Percentiles rank a stretch among this genome's conserved stretches.
These are phyloP conservation scores for Salvelinus fontinalis DNA, from an alignment of 2,113 vertebrate species.

Conservation along the genomic window DNA sequence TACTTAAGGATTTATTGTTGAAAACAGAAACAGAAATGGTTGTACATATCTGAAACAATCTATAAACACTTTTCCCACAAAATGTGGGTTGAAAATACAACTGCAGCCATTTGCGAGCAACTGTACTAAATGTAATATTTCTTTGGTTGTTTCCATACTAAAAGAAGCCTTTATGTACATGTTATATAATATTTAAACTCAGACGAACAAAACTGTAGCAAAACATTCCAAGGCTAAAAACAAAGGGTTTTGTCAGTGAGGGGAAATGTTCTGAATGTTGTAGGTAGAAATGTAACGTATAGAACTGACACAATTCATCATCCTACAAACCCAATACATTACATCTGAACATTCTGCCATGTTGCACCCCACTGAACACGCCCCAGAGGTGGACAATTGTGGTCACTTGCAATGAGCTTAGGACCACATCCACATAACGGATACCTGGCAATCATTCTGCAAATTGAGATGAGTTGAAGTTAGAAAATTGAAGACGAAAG, in stretches of 20 bases:
- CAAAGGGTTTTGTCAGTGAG: too few species aligned
- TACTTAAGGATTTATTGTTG: slow-evolving; percentile 53
- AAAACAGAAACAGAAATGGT: slow-evolving; percentile 42
- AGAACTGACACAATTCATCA: too few species aligned
- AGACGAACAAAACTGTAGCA: slow-evolving; percentile 8
- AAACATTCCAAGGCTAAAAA: too few species aligned
- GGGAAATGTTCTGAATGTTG: too few species aligned
- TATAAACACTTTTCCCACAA: not conserved
- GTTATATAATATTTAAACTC: slow-evolving; percentile 23
- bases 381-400: not conserved
- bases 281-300: too few species aligned
- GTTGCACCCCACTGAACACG: too few species aligned
- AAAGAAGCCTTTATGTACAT: slow-evolving; percentile 39
- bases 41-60: slow-evolving; percentile 29
- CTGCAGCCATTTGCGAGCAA: slow-evolving; percentile 11
- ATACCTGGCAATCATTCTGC: not conserved
- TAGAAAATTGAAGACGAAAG: not conserved
- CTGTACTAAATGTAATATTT: slow-evolving; percentile 16
- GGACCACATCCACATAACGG: slow-evolving; percentile 26
- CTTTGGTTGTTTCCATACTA: not conserved
- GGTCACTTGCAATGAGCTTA: slow-evolving; percentile 4
- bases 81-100: slow-evolving; percentile 14
- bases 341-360: too few species aligned
- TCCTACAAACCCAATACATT: too few species aligned
- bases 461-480: not conserved